Base-by-base conservation (phyloP, 1,140 invertebrate genomes). In the Microplitis mediator region DNA sequence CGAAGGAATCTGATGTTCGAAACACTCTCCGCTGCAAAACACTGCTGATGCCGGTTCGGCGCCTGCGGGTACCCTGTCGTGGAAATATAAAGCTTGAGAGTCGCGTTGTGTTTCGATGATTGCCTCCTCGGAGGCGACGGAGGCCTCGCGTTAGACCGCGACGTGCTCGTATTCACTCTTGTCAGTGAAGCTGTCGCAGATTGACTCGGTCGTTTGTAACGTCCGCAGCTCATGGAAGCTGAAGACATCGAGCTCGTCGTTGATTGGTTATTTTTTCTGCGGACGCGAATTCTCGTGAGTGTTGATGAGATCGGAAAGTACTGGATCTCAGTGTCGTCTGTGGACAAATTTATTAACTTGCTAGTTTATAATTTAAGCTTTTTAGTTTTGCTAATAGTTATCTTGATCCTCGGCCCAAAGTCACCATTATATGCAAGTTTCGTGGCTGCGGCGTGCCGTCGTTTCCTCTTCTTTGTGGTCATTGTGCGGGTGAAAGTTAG, bases 221-320 rank as follows among this genome's bases (percentile, higher is more conserved):
- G 74, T 51, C 76, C 74, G 16, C 74, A 71, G 51, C 74, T 77
- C 74, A 79, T 81, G 56, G 80, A 80, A 14, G 78, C 76, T 3
- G 77, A 75, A 14, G 80, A 75, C 60, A 71, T 79, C 35, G 73
- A 65, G 3, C 74, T 68, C 80, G 76, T 31, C 79, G 84, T 13
- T 76, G 69, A 60, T 6, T 78, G 79, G 85, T 88, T 74, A 81
- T 81, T 84, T 69, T 88, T 91, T 83, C 91, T 93, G 81, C 92
- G 92, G 16, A 94, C 90, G 81, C 93, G 90, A 79, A 94, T 94
- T 87, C 92, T 91, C 73, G 93, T 94, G 78, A 94, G 85, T 68
- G 92, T 93, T 50, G 93, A 90, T 69, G 93, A 92, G 76, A 95
- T 93, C 76, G 93, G 93, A 84, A 94, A 93, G 85, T 94, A 94